Evolutionary conservation across 1,140 invertebrate species (phyloP).

Genomic region (Pteromalus puparum): DNA sequence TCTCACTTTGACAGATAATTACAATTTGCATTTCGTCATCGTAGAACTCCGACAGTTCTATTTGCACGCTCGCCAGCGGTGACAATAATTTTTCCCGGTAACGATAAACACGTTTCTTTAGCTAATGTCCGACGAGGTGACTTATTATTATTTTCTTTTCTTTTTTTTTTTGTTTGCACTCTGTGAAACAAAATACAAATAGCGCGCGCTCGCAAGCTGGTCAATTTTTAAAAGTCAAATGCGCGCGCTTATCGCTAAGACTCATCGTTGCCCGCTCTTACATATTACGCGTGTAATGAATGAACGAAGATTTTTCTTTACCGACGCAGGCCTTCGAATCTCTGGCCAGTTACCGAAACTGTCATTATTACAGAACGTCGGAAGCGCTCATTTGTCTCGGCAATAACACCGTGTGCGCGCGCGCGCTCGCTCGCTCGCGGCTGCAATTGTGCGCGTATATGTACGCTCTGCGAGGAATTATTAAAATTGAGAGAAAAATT

Average conservation of each 20-base stretch:
- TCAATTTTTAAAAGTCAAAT: too few relatives aligned
- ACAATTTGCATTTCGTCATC: too few relatives aligned
- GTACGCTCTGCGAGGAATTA: background rate
- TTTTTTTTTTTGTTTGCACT: background rate
- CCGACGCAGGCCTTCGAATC: conserved; percentile 10
- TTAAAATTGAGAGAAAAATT: background rate
- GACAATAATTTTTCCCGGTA: background rate
- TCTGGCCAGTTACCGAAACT: conserved; percentile 20
- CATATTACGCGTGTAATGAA: background rate
- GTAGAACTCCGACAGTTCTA: background rate
- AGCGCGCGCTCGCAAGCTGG: too few relatives aligned
- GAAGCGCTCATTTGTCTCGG: conserved; percentile 31
- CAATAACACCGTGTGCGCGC: conserved; percentile 13
- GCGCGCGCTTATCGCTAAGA: background rate
- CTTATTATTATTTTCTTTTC: background rate
- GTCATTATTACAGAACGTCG: conserved; percentile 23
- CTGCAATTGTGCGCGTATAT: background rate
- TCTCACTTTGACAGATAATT: too few relatives aligned
- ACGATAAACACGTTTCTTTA: background rate
- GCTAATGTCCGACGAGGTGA: background rate
- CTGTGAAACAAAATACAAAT: too few relatives aligned
- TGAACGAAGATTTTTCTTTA: background rate
- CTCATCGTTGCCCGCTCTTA: background rate
- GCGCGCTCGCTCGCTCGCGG: background rate
- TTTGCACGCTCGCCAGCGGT: background rate